Conservation (phyloP, 2,888 invertebrate genomes). For the Peribatodes rhomboidaria region DNA sequence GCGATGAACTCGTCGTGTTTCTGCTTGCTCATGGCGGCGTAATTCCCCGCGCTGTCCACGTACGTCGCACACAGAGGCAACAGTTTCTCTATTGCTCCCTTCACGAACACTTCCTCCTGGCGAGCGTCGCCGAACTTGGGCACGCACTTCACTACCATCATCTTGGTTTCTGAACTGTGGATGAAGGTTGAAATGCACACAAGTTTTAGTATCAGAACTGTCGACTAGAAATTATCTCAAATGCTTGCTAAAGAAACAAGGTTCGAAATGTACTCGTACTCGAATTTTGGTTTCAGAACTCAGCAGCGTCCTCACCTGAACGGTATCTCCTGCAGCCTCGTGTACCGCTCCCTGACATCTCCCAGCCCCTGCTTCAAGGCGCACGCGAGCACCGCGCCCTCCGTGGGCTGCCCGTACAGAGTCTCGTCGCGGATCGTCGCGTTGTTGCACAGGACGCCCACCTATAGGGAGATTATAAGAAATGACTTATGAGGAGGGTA, state of each 20-base stretch:
- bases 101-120: constrained; percentile 95
- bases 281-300: not conserved
- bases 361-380: constrained; percentile 97
- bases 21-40: constrained; percentile 91
- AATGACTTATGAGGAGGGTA: too few species aligned
- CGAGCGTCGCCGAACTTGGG: constrained; percentile 91
- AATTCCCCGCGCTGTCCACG: constrained; percentile 90
- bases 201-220: too few species aligned
- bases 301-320: constrained; percentile 88
- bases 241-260: too few species aligned
- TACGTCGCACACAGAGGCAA: constrained; percentile 94
- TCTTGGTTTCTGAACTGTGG: constrained; percentile 96
- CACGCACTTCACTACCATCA: constrained; percentile 98
- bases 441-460: constrained; percentile 98
- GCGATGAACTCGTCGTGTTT: constrained; percentile 93
- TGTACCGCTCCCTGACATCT: constrained; percentile 92
- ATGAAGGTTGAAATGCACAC: not conserved
- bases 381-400: constrained; percentile 97
- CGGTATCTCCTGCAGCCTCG: constrained; percentile 96
- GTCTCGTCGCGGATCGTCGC: constrained; percentile 95
- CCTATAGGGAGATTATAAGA: constrained; percentile 57
- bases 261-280: not conserved
- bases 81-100: constrained; percentile 97
- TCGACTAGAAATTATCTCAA: too few species aligned
- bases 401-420: constrained; percentile 98